Evolutionary conservation across 92 coral and sea anemone species (phyloP), one percentile per base, ranked within the genome.

Genomic region (Porites rus): DNA sequence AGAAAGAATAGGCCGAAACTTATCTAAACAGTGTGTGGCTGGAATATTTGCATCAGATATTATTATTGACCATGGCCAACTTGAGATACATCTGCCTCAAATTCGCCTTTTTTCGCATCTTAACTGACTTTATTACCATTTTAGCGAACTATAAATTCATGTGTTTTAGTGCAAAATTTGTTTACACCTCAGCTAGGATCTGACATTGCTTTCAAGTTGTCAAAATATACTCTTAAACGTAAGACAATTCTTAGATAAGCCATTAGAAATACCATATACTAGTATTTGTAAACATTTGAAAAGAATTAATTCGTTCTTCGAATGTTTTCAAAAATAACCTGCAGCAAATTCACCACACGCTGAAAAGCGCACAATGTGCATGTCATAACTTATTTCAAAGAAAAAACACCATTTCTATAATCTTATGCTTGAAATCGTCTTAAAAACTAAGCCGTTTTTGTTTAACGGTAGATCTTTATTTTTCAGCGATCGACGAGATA

Each of bases 1-100:
- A n/a, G 53, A 83, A 61, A 73, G 87, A 83, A 83, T 83, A 74
- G 80, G 51, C 53, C 6, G 46, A 83, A 38, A 74, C 20, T 73
- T 81, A 73, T 31, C 72, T 50, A 83, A 74, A 80, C 87, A 65
- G 67, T 65, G 19, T 83, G 80, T 62, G 80, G 87, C 53, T 83
- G 51, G 79, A 71, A 63, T 51, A 83, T 83, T 73, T 83, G 72
- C 80, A 83, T 83, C 19, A 64, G 58, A 51, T 54, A 71, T 74
- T 64, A 78, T 62, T 64, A 51, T 60, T 21, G 73, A 64, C n/a
- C 0, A 22, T 21, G 3, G 10, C 54, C 46, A 18, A 31, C 66
- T 4, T 10, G 58, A 56, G 28, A 54, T 17, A 81, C 66, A 69
- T 81, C 58, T 81, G 85, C 70, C 38, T 10, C n/a, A n/a, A 50